phyloP scores from a whole-genome alignment of 2,888 invertebrate genomes.

The Lepidocyrtoides sp. region DNA sequence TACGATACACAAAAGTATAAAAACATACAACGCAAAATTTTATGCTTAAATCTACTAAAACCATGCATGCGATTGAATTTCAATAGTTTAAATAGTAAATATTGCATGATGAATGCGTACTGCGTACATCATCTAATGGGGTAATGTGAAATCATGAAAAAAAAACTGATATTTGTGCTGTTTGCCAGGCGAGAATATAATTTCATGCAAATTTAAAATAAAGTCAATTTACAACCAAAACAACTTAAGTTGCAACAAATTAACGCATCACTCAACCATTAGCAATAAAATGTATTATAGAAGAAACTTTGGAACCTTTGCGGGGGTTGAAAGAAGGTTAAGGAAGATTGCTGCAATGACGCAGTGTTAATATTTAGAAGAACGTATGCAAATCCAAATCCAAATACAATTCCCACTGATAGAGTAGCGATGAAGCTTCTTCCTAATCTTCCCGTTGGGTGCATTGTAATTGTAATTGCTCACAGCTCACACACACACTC shows the following conservation, averaged over 20 bases:
- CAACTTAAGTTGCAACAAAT: slow-evolving; percentile 56
- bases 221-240: neutral
- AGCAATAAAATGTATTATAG: no score
- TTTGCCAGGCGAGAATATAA: neutral
- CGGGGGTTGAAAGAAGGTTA: slow-evolving; percentile 73
- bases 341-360: slow-evolving; percentile 74
- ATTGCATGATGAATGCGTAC: neutral
- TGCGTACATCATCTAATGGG: neutral
- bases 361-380: slow-evolving; percentile 88
- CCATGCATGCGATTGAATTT: neutral
- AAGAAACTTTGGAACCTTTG: slow-evolving; percentile 64
- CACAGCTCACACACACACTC: no score
- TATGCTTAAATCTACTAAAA: no score
- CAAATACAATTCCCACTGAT: slow-evolving; percentile 91
- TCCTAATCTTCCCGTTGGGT: slow-evolving; percentile 87
- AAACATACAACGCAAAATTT: neutral
- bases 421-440: slow-evolving; percentile 91
- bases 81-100: neutral
- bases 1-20: neutral
- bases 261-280: no score
- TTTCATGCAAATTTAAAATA: neutral
- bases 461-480: no score
- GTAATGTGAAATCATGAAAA: neutral
- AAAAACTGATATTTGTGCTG: neutral
- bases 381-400: slow-evolving; percentile 93